phyloP scores from a whole-genome alignment of 2,113 vertebrate species.

The Amphilophus citrinellus region DNA sequence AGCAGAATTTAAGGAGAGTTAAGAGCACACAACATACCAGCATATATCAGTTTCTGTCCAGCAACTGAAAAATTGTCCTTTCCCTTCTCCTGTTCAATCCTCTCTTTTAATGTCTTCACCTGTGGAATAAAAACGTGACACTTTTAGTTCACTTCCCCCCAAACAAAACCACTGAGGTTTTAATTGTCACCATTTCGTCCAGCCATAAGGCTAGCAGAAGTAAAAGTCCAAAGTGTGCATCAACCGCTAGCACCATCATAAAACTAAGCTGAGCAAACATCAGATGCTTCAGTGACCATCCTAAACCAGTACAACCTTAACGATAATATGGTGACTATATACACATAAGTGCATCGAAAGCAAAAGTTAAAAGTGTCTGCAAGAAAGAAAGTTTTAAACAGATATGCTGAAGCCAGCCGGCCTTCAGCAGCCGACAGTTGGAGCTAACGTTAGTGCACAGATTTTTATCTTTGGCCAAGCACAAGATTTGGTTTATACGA shows the following conservation, averaged over 20 bases:
- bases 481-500: neutral
- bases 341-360: neutral
- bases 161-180: neutral
- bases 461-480: neutral
- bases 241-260: neutral
- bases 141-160: neutral
- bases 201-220: neutral
- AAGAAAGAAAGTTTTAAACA: neutral
- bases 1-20: neutral
- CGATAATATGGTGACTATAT: neutral
- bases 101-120: slow-evolving; percentile 96
- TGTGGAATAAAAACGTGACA: slow-evolving; percentile 58
- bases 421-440: neutral
- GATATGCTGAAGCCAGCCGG: neutral
- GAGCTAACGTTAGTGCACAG: neutral
- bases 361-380: slow-evolving; percentile 2
- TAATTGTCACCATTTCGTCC: neutral
- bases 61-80: slow-evolving; percentile 92
- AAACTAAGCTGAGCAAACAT: neutral
- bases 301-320: neutral
- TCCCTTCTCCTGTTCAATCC: slow-evolving; percentile 94
- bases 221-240: slow-evolving; percentile 35
- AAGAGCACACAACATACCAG: slow-evolving; percentile 83
- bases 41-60: slow-evolving; percentile 96
- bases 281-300: neutral